phyloP scores from a whole-genome alignment of 1,140 invertebrate genomes.

The Trypoxylus dichotomus region DNA sequence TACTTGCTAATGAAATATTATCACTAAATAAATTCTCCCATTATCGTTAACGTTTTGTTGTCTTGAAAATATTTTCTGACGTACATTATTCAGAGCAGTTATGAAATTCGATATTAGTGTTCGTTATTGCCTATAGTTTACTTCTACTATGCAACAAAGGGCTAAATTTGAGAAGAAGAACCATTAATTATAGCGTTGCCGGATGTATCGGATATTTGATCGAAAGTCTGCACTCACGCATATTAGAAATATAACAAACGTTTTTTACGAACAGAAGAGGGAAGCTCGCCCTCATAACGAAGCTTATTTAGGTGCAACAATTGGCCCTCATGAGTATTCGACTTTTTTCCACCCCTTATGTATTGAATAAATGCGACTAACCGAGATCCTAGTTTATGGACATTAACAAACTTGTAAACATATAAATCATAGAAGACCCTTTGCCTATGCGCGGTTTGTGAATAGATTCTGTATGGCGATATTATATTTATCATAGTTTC shows the following conservation, averaged over 20 bases:
- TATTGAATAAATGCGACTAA: neutral
- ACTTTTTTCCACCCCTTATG: neutral
- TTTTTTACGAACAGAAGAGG: neutral
- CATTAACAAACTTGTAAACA: constrained; percentile 21
- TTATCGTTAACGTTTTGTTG: no score
- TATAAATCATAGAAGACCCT: neutral
- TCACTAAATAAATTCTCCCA: no score
- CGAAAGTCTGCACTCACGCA: neutral
- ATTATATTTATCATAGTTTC: neutral
- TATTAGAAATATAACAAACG: neutral
- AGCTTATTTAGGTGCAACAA: constrained; percentile 1
- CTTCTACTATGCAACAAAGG: neutral
- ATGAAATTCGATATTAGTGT: no score
- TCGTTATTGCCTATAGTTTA: no score
- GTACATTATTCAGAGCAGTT: no score
- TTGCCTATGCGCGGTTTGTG: neutral
- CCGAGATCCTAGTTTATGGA: neutral
- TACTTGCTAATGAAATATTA: no score
- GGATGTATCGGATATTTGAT: neutral
- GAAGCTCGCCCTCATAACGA: neutral
- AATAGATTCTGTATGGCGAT: neutral
- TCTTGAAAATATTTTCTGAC: no score
- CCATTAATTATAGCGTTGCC: neutral
- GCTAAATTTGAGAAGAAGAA: neutral
- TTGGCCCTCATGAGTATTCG: constrained; percentile 4